Evolutionary conservation across 2,888 invertebrate genomes (phyloP).

Genomic region (Nomada flava): DNA sequence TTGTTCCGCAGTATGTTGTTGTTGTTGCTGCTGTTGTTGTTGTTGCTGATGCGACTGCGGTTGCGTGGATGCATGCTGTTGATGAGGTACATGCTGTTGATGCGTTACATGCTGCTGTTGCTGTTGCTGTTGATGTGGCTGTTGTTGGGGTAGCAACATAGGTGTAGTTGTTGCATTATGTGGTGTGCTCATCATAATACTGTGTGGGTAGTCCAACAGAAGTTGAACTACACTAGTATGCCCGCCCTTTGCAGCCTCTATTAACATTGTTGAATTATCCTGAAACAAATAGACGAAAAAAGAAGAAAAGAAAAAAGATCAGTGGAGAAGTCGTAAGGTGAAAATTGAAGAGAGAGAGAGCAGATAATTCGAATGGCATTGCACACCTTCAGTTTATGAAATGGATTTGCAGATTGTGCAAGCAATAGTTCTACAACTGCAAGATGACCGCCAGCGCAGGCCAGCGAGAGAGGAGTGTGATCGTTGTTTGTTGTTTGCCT

Average conservation of each 20-base stretch:
- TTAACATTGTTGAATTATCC: slow-evolving; percentile 99
- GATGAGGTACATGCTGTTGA: slow-evolving; percentile 66
- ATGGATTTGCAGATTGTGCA: slow-evolving; percentile 96
- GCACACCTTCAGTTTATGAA: slow-evolving; percentile 95
- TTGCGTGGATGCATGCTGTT: slow-evolving; percentile 63
- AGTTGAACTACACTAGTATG: slow-evolving; percentile 98
- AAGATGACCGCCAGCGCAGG: slow-evolving; percentile 98
- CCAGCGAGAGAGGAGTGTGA: slow-evolving; percentile 97
- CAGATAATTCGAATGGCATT: background rate
- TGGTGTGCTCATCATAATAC: slow-evolving; percentile 89
- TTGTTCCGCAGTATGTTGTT: slow-evolving; percentile 77
- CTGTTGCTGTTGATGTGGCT: slow-evolving; percentile 71
- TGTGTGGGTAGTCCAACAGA: slow-evolving; percentile 96
- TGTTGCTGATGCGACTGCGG: slow-evolving; percentile 73
- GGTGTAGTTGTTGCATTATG: slow-evolving; percentile 78
- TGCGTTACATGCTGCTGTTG: slow-evolving; percentile 65
- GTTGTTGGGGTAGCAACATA: slow-evolving; percentile 77
- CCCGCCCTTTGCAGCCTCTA: slow-evolving; percentile 99
- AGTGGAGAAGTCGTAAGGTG: no score
- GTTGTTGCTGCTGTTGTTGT: slow-evolving; percentile 73
- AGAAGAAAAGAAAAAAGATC: background rate
- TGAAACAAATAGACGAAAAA: slow-evolving; percentile 75
- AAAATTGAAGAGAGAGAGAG: background rate
- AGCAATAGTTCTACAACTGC: slow-evolving; percentile 96
- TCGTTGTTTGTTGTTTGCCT: slow-evolving; percentile 97